Conservation (phyloP, 92 coral and sea anemone genomes). For the Umimayanthus kanabou region DNA sequence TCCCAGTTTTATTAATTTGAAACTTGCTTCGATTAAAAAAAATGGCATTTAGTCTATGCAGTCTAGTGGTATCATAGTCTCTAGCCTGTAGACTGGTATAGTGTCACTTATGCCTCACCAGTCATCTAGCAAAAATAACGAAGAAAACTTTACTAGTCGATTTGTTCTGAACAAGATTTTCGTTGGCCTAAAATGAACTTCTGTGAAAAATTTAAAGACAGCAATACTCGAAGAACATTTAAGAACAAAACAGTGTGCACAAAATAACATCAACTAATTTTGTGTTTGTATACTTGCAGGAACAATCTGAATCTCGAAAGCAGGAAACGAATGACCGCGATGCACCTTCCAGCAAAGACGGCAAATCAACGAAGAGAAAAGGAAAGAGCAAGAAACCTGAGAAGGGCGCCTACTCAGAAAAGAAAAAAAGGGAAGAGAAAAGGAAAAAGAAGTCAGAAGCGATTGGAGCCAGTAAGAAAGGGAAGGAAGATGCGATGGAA, state of each 20-base stretch:
- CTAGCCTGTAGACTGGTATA: too few species aligned
- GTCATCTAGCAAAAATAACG: too few species aligned
- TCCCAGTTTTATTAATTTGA: too few species aligned
- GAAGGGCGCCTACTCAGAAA: slow-evolving; percentile 1
- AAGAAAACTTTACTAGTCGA: too few species aligned
- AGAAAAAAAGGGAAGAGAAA: slow-evolving; percentile 14
- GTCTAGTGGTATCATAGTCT: too few species aligned
- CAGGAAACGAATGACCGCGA: background rate
- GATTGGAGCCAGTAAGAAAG: background rate
- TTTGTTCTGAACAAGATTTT: too few species aligned
- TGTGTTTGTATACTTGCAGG: background rate
- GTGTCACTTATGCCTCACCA: too few species aligned
- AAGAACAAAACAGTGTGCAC: background rate
- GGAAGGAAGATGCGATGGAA: background rate
- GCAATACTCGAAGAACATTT: too few species aligned
- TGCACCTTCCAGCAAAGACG: background rate
- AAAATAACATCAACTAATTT: background rate
- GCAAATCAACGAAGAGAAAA: background rate
- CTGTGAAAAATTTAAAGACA: too few species aligned
- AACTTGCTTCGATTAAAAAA: too few species aligned
- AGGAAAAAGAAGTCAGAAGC: slow-evolving; percentile 28
- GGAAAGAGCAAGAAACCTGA: background rate
- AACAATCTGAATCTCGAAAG: background rate
- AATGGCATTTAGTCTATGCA: too few species aligned
- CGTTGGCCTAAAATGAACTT: too few species aligned